A percentile compares a stretch with the other conserved stretches of the same genome.
Evolutionary conservation across 2,797 vertebrate genomes (phyloP).

Genomic region (Peromyscus aztecus): DNA sequence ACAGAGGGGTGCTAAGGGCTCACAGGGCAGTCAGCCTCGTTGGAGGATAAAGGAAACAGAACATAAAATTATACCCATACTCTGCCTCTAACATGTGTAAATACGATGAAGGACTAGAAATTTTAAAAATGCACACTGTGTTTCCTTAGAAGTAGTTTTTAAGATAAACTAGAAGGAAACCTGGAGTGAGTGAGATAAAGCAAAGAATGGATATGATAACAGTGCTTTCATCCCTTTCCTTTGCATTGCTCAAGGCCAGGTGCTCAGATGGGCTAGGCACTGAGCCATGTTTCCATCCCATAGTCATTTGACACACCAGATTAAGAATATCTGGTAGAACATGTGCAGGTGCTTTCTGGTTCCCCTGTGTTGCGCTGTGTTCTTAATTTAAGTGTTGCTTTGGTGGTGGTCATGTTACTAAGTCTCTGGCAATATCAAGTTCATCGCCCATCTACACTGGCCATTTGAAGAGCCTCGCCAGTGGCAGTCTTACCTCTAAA

Average conservation of each 20-base stretch:
- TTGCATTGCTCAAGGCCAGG: neutral
- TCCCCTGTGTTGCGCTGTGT: neutral
- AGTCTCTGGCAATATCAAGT: neutral
- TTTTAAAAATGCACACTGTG: neutral
- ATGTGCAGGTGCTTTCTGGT: neutral
- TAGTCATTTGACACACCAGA: neutral
- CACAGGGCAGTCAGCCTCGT: neutral
- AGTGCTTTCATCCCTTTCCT: too few relatives aligned
- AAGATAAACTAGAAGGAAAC: conserved; percentile 24
- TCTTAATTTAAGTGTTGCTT: neutral
- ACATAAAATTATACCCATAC: neutral
- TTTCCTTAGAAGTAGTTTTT: conserved; percentile 19
- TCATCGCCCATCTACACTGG: neutral
- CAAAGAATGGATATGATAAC: neutral
- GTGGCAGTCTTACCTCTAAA: conserved; percentile 84
- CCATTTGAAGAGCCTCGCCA: accelerated
- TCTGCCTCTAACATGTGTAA: neutral
- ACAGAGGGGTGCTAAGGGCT: neutral
- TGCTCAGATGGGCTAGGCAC: neutral
- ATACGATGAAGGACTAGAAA: neutral
- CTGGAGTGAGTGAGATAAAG: neutral
- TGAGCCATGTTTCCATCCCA: neutral
- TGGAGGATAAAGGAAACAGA: neutral
- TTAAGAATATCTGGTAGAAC: neutral
- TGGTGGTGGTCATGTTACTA: neutral